A percentile compares a stretch with the other conserved stretches of the same genome.
Evolutionary conservation across 1,140 invertebrate species (phyloP).

Genomic region (Nebria ingens): DNA sequence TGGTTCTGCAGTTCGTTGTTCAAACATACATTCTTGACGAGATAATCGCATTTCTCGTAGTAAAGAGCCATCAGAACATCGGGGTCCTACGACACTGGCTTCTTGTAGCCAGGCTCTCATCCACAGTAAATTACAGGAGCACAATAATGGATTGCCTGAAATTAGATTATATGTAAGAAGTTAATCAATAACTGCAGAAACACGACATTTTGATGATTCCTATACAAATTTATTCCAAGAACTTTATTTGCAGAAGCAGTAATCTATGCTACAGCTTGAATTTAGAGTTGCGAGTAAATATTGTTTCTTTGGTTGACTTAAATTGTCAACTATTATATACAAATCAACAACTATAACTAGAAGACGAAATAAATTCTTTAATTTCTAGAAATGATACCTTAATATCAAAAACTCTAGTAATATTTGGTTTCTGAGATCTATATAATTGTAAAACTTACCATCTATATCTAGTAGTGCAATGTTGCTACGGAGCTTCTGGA

Average conservation of each 20-base stretch:
- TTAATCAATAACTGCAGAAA: too few species aligned
- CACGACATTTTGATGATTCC: not conserved
- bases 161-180: conserved; percentile 22
- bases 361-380: too few species aligned
- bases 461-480: conserved; percentile 76
- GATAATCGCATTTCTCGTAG: conserved; percentile 58
- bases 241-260: too few species aligned
- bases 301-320: too few species aligned
- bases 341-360: too few species aligned
- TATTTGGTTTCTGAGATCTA: too few species aligned
- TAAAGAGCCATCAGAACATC: conserved; percentile 62
- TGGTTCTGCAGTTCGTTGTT: conserved; percentile 40
- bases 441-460: conserved; percentile 50
- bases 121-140: conserved; percentile 71
- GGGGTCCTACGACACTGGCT: conserved; percentile 54
- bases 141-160: conserved; percentile 69
- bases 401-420: too few species aligned
- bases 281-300: too few species aligned
- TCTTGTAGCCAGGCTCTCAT: conserved; percentile 69
- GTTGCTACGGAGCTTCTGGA: conserved; percentile 63
- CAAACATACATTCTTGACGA: conserved; percentile 48
- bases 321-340: too few species aligned
- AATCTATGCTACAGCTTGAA: too few species aligned
- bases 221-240: too few species aligned
- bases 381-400: too few species aligned